Base-by-base conservation (phyloP, 2,797 vertebrate genomes). In the Nothura maculosa region DNA sequence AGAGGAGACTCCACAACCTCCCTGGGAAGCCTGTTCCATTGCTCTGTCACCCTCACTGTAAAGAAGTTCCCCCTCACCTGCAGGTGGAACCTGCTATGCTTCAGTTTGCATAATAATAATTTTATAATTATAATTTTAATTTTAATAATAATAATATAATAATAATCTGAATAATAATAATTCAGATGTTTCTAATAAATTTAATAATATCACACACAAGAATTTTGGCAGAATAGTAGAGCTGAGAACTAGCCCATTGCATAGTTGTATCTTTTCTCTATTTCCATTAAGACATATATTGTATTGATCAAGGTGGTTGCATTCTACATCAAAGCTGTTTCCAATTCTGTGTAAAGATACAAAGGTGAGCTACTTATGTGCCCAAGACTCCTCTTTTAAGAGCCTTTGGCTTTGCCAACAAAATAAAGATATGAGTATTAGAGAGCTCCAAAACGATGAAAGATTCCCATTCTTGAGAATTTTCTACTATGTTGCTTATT, bases 231-330 rank as follows among this genome's bases (percentile, higher is more conserved):
- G 11, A 68, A 70, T 4, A 89, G 15, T 8, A 48, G 47, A 89
- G 17, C 21, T 64, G 34, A 66, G 80, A 42, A 55, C 3, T 15
- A 90, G 70, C 42, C 2, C 7, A 64, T 63, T 68, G 25, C 21
- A 62, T 74, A 61, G 17, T 47, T 18, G 57, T 10, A 5, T 16
- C 28, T 63, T 89, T 72, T 8, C 7, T 69, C 27, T 54, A 17
- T 42, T 60, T 25, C 34, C 77, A 72, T 57, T 2, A 20, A 11
- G 12, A 45, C 10, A 85, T 82, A 64, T 2, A 12, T 11, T 6
- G 10, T 32, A 80, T 61, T 0, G 0, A 60, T 10, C 32, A 52
- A 60, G 10, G 11, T 43, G n/a, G 8, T 24, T 30, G 30, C 66
- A 30, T 66, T 89, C 8, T 2, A 48, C 14, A 40, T 43, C 50